Evolutionary conservation across 2,888 invertebrate genomes (phyloP).

Genomic region (Itoplectis maculator): DNA sequence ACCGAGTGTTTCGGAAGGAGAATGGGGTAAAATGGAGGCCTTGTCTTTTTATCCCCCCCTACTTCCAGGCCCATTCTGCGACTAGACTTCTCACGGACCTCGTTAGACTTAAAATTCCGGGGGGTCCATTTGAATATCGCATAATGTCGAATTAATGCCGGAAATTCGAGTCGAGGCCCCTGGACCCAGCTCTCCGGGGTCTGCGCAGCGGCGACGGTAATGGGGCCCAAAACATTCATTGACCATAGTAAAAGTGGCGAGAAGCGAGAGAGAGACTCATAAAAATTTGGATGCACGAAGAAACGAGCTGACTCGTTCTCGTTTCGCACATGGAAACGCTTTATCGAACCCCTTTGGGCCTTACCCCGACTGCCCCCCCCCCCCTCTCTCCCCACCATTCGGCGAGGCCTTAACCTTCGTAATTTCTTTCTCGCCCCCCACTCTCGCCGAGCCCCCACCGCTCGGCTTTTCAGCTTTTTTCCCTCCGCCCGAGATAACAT

Average conservation of each 20-base stretch:
- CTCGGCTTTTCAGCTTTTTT: conserved; percentile 51
- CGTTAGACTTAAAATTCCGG: conserved; percentile 81
- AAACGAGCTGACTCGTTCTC: conserved; percentile 67
- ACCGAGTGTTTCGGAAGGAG: conserved; percentile 30
- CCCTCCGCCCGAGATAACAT: conserved; percentile 50
- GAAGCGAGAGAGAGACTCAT: conserved; percentile 34
- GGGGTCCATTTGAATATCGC: conserved; percentile 83
- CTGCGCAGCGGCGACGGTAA: conserved; percentile 60
- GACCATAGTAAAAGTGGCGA: conserved; percentile 32
- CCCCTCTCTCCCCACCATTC: conserved; percentile 17
- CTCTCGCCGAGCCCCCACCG: conserved; percentile 1
- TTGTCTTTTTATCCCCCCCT: conserved; percentile 34
- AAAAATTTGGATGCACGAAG: conserved; percentile 67
- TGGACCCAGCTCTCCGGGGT: conserved; percentile 57
- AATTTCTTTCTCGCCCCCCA: conserved; percentile 52
- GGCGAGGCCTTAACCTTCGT: conserved; percentile 28
- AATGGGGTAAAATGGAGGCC: conserved; percentile 67
- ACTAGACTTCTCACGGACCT: conserved; percentile 72
- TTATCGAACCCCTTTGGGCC: conserved; percentile 61
- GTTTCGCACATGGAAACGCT: conserved; percentile 69
- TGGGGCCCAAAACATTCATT: conserved; percentile 63
- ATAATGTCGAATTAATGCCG: conserved; percentile 84
- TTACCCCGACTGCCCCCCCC: conserved; percentile 11
- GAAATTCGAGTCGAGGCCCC: conserved; percentile 81
- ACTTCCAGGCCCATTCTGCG: not conserved